These are phyloP conservation scores for Apocheima hispidaria DNA, from an alignment of 2,888 invertebrate genomes.

Conservation along the genomic window DNA sequence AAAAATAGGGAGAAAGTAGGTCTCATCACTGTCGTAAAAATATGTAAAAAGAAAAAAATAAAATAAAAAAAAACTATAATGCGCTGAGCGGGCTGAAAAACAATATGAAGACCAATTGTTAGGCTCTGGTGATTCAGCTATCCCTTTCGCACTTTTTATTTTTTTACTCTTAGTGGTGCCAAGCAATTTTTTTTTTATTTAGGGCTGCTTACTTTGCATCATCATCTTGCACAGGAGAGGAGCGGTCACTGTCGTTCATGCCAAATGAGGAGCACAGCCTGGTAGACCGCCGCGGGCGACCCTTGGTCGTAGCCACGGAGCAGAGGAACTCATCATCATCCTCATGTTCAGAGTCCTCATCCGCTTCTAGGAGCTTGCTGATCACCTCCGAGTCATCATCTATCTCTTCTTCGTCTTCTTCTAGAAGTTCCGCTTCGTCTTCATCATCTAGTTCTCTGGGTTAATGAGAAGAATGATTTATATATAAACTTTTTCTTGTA, in stretches of 20 bases:
- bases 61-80: too few relatives aligned
- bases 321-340: conserved; percentile 70
- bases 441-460: conserved; percentile 53
- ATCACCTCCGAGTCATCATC: conserved; percentile 77
- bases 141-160: too few relatives aligned
- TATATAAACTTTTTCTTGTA: too few relatives aligned
- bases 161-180: too few relatives aligned
- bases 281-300: conserved; percentile 61
- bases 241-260: conserved; percentile 56
- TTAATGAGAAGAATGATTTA: background rate
- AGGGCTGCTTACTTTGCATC: conserved; percentile 61
- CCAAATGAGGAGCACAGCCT: conserved; percentile 60
- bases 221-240: conserved; percentile 54
- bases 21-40: too few relatives aligned
- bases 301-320: conserved; percentile 53
- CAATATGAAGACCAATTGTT: background rate
- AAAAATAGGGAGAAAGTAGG: too few relatives aligned
- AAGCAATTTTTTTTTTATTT: too few relatives aligned
- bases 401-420: conserved; percentile 59
- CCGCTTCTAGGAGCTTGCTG: conserved; percentile 73
- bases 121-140: too few relatives aligned
- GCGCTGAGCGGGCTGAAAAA: too few relatives aligned
- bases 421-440: conserved; percentile 46
- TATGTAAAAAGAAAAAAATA: too few relatives aligned
- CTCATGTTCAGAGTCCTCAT: conserved; percentile 62